These are phyloP conservation scores for Phrixothrix hirtus DNA, from an alignment of 2,888 invertebrate species.

Conservation along the genomic window DNA sequence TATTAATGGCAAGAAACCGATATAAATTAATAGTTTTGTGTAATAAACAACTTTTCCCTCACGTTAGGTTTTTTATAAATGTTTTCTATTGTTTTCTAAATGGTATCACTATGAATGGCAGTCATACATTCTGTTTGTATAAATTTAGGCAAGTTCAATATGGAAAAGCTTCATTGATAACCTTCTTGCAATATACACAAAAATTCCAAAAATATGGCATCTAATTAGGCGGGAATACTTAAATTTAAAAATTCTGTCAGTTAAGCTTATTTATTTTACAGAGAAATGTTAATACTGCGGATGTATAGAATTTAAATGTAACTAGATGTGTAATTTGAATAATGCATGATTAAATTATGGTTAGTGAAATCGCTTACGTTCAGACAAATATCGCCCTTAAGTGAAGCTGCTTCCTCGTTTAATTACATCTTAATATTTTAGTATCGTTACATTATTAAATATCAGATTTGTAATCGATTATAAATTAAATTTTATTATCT, in stretches of 20 bases:
- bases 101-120: no score
- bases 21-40: no score
- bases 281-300: not conserved
- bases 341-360: constrained; percentile 21
- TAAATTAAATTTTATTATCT: not conserved
- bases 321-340: constrained; percentile 17
- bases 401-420: constrained; percentile 6
- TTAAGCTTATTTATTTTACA: no score
- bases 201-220: no score
- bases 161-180: no score
- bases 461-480: not conserved
- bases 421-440: constrained; percentile 25
- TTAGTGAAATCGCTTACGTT: constrained; percentile 16
- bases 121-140: no score
- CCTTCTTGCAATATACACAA: no score
- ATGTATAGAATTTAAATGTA: constrained; percentile 10
- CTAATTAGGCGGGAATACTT: not conserved
- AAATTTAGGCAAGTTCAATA: no score
- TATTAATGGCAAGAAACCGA: not conserved
- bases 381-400: constrained; percentile 7
- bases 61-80: no score
- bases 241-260: not conserved
- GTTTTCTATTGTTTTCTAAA: no score
- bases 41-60: no score
- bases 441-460: constrained; percentile 9